phyloP scores from a whole-genome alignment of 1,140 invertebrate genomes.

The Andrena cerasifolii region DNA sequence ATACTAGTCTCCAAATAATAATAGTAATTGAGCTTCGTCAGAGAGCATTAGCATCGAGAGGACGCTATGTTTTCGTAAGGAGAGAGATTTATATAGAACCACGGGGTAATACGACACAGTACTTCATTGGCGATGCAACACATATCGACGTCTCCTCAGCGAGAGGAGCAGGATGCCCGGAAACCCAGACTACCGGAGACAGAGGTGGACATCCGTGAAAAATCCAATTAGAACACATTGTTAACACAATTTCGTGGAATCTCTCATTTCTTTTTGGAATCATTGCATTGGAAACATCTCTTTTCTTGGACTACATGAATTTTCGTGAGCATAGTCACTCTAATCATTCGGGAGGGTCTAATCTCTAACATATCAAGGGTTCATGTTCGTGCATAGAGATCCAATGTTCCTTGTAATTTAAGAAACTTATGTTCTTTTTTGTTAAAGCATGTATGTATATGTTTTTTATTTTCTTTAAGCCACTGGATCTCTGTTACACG shows the following conservation, averaged over 20 bases:
- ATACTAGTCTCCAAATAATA: too few relatives aligned
- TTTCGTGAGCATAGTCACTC: conserved; percentile 33
- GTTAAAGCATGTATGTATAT: too few relatives aligned
- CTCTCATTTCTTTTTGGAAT: conserved; percentile 8
- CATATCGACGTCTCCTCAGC: conserved; percentile 60
- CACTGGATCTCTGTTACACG: conserved; percentile 6
- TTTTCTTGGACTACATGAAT: background rate
- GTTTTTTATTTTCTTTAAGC: background rate
- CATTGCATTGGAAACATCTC: conserved; percentile 38
- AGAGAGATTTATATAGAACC: conserved; percentile 34
- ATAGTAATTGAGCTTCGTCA: conserved; percentile 12
- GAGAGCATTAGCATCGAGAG: background rate
- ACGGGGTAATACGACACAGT: conserved; percentile 74
- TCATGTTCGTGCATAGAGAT: background rate
- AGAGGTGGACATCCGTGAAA: conserved; percentile 53
- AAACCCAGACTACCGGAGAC: conserved; percentile 48
- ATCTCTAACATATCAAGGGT: background rate
- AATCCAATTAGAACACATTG: conserved; percentile 46
- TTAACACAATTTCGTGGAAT: conserved; percentile 44
- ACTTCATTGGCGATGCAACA: conserved; percentile 77
- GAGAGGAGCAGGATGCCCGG: conserved; percentile 11
- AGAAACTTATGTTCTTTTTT: background rate
- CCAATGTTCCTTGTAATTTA: background rate
- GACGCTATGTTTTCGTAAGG: conserved; percentile 23
- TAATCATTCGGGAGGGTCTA: conserved; percentile 33